phyloP scores from a whole-genome alignment of 2,888 invertebrate genomes.

The Diaphora mendica region DNA sequence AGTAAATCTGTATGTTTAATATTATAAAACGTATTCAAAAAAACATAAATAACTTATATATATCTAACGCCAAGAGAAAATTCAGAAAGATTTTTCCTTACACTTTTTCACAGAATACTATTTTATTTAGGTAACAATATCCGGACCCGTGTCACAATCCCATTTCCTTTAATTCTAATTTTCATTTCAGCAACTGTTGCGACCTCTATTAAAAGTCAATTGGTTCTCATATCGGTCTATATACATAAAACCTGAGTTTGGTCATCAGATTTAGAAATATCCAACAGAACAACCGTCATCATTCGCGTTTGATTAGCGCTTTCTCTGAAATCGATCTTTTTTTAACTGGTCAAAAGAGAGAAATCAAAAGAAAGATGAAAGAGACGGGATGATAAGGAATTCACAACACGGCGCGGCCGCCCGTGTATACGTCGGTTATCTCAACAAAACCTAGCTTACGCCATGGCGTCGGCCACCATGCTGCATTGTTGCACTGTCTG shows the following conservation, averaged over 20 bases:
- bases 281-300: background rate
- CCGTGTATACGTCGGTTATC: too few relatives aligned
- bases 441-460: too few relatives aligned
- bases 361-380: too few relatives aligned
- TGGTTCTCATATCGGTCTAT: conserved; percentile 35
- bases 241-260: background rate
- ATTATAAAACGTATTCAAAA: too few relatives aligned
- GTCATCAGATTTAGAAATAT: background rate
- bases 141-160: conserved; percentile 44
- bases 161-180: conserved; percentile 51
- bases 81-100: background rate
- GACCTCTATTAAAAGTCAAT: conserved; percentile 44
- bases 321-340: too few relatives aligned
- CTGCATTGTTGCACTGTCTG: too few relatives aligned
- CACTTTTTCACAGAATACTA: conserved; percentile 27
- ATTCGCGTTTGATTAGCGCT: too few relatives aligned
- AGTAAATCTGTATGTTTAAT: too few relatives aligned
- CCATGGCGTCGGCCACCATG: too few relatives aligned
- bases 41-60: background rate
- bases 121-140: conserved; percentile 37
- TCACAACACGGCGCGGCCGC: too few relatives aligned
- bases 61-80: background rate
- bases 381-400: too few relatives aligned
- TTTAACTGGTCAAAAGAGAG: too few relatives aligned
- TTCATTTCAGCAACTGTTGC: conserved; percentile 22